Evolutionary conservation across 2,888 invertebrate genomes (phyloP).

Genomic region (Hirtodrosophila histrioides): DNA sequence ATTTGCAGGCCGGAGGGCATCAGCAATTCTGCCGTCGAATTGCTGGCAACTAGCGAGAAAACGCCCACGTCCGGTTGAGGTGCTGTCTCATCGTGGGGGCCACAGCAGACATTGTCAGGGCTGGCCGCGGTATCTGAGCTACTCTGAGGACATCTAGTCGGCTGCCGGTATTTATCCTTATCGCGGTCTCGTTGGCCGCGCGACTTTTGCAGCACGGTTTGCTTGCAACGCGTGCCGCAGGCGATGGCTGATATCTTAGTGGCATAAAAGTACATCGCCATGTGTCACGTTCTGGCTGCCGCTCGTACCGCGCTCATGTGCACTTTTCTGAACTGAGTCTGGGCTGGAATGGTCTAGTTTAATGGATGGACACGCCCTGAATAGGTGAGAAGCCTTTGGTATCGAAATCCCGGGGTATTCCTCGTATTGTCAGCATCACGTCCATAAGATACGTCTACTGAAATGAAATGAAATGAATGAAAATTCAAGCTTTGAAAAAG

Average conservation of each 20-base stretch:
- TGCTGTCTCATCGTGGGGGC: constrained; percentile 9
- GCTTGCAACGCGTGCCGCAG: constrained; percentile 84
- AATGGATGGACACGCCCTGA: constrained; percentile 41
- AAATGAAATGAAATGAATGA: constrained; percentile 14
- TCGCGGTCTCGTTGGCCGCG: constrained; percentile 82
- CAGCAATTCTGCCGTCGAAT: constrained; percentile 35
- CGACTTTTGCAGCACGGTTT: constrained; percentile 83
- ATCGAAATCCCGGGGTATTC: constrained; percentile 9
- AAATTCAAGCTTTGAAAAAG: constrained; percentile 14
- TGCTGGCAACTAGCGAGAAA: constrained; percentile 47
- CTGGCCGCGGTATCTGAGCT: constrained; percentile 31
- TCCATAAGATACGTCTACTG: constrained; percentile 17
- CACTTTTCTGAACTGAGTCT: constrained; percentile 24
- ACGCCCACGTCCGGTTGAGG: constrained; percentile 22
- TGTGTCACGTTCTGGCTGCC: constrained; percentile 83
- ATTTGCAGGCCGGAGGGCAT: constrained; percentile 6
- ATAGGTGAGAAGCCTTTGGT: constrained; percentile 42
- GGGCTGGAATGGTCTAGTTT: constrained; percentile 18
- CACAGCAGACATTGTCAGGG: constrained; percentile 47
- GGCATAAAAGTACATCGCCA: constrained; percentile 85
- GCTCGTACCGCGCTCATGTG: constrained; percentile 73
- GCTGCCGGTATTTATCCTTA: constrained; percentile 52
- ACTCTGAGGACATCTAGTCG: constrained; percentile 4
- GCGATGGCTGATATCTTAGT: constrained; percentile 85
- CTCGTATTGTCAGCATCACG: constrained; percentile 27